A percentile compares a stretch with the other conserved stretches of the same genome.
These are phyloP conservation scores for Himantopus leucocephalus DNA, from an alignment of 2,113 vertebrate genomes.

Conservation along the genomic window DNA sequence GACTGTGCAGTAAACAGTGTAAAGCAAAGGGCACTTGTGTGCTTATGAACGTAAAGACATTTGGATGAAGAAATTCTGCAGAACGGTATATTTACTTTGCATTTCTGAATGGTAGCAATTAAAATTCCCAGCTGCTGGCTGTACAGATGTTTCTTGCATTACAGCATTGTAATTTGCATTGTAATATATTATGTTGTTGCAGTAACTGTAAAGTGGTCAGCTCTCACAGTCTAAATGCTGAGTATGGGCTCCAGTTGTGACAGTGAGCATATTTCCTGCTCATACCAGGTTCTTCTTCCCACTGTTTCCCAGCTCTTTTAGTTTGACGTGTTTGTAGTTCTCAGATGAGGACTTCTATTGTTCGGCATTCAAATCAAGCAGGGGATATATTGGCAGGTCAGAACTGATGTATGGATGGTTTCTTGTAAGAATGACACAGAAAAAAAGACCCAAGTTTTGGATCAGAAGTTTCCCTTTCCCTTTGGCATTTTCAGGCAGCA, in stretches of 20 bases:
- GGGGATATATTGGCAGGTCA: conserved; percentile 42
- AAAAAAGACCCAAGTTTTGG: background rate
- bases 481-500: conserved; percentile 84
- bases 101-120: conserved; percentile 53
- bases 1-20: background rate
- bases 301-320: background rate
- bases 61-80: conserved; percentile 30
- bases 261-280: conserved; percentile 42
- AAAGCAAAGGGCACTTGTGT: background rate
- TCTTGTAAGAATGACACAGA: conserved; percentile 12
- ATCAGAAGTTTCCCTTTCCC: conserved; percentile 55
- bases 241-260: background rate
- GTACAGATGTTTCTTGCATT: conserved; percentile 70
- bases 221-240: conserved; percentile 17
- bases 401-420: conserved; percentile 21
- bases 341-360: conserved; percentile 43
- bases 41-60: background rate
- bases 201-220: conserved; percentile 55
- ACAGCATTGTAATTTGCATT: conserved; percentile 51
- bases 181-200: conserved; percentile 51
- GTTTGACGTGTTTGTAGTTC: conserved; percentile 20
- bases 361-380: conserved; percentile 37
- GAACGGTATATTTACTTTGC: conserved; percentile 29
- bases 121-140: conserved; percentile 65
- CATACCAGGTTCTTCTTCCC: background rate